Evolutionary conservation across 1,140 invertebrate genomes (phyloP).

Genomic region (Reticulitermes speratus): DNA sequence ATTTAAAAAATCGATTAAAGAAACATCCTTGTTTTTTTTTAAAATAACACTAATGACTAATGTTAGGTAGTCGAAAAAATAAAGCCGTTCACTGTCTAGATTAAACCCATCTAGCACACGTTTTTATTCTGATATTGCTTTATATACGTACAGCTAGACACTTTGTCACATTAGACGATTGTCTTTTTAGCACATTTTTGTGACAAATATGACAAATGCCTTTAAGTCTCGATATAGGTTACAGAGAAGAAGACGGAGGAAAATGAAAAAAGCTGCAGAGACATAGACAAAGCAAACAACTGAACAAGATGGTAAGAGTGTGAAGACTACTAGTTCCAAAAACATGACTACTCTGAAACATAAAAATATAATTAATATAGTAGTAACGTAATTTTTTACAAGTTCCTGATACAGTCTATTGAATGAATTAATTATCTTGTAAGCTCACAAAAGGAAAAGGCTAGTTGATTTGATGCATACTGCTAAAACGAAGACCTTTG

Average conservation of each 20-base stretch:
- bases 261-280: not conserved
- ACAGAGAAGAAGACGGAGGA: not conserved
- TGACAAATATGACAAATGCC: not conserved
- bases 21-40: not conserved
- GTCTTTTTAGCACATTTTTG: not conserved
- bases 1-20: not conserved
- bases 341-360: not conserved
- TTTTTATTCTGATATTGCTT: no score
- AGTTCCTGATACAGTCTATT: no score
- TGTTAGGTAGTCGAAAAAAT: not conserved
- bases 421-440: no score
- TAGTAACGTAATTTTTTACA: no score
- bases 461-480: no score
- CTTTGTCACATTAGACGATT: conserved; percentile 6
- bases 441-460: no score
- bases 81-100: not conserved
- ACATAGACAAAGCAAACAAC: not conserved
- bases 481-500: no score
- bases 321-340: not conserved
- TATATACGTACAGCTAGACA: not conserved
- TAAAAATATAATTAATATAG: no score
- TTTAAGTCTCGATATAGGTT: not conserved
- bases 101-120: not conserved
- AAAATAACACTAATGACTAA: not conserved
- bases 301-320: not conserved